Base-by-base conservation (phyloP, 1,140 invertebrate species). In the Vanessa atalanta region DNA sequence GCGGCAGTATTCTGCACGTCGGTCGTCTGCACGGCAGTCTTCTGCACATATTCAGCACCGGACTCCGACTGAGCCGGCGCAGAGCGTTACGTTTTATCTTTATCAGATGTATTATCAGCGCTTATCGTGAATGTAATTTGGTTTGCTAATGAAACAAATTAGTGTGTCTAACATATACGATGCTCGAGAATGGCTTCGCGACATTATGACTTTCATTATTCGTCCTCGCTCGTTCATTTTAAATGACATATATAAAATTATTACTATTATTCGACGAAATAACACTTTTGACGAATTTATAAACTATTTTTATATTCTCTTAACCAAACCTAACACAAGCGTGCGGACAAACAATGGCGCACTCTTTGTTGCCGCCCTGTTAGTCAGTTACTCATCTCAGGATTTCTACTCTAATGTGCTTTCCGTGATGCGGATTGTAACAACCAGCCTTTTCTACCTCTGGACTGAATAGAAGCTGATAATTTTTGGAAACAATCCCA, bases 121-220 rank as follows among this genome's bases (percentile, higher is more conserved):
- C 47, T 63, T 73, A 73, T 69, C 72, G 64, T 14, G 57, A 37
- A 68, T 73, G 55, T 51, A 64, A 73, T 73, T 73, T 69, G 66
- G 72, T 73, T 73, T 73, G 72, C 72, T 68, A 73, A 73, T 73
- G 55, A 73, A 69, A 48, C 48, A 51, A 72, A 55, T 65, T 37
- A 66, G 50, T 15, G 0, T 20, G n/a, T 14, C 20, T 7, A 47
- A 47, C 53, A 23, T 20, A 68, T 47, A 37, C 12, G 23, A 23
- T 20, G 37, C 12, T 43, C 37, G 37, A 1, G 37, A 3, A 43
- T 9, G 65, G 5, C 9, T 15, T 43, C 16, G 13, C 15, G 57
- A 61, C 23, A 57, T 50, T 23, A 57, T 47, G 37, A 8, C 66
- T 23, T 16, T 8, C 4, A 14, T 43, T 43, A 43, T 43, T 9